phyloP scores from a whole-genome alignment of 2,113 vertebrate genomes.

The Amazona guildingii region DNA sequence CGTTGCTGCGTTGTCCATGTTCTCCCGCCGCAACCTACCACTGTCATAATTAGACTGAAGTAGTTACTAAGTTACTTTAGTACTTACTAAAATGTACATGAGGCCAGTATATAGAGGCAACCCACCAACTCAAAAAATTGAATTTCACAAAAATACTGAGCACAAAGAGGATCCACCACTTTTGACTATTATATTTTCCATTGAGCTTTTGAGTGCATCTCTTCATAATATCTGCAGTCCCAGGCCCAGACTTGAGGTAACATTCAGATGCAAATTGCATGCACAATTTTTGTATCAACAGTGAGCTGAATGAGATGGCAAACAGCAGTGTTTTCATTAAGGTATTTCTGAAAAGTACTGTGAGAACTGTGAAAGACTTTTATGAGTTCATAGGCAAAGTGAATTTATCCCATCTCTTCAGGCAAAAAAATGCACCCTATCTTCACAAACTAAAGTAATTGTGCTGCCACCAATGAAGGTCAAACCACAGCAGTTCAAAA shows the following conservation, averaged over 20 bases:
- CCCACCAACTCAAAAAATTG: not conserved
- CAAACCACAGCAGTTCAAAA: not conserved
- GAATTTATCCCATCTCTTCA: not conserved
- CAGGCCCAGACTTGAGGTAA: not conserved
- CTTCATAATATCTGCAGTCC: not conserved
- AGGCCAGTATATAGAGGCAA: fast-evolving
- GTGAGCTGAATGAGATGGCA: not conserved
- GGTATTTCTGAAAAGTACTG: not conserved
- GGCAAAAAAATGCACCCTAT: not conserved
- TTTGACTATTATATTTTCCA: not conserved
- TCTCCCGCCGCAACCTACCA: too few species aligned
- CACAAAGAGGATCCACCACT: not conserved
- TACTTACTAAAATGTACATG: not conserved
- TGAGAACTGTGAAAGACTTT: not conserved
- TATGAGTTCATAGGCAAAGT: not conserved
- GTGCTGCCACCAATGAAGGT: not conserved
- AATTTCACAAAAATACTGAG: not conserved
- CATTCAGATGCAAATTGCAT: not conserved
- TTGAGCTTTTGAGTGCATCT: not conserved
- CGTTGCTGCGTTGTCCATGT: too few species aligned
- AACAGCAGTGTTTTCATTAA: not conserved
- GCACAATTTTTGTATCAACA: not conserved
- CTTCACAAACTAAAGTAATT: not conserved
- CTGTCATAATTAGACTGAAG: not conserved
- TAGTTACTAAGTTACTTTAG: not conserved